These are phyloP conservation scores for Drosophila carrolli DNA, from an alignment of 1,140 invertebrate species.

Conservation along the genomic window DNA sequence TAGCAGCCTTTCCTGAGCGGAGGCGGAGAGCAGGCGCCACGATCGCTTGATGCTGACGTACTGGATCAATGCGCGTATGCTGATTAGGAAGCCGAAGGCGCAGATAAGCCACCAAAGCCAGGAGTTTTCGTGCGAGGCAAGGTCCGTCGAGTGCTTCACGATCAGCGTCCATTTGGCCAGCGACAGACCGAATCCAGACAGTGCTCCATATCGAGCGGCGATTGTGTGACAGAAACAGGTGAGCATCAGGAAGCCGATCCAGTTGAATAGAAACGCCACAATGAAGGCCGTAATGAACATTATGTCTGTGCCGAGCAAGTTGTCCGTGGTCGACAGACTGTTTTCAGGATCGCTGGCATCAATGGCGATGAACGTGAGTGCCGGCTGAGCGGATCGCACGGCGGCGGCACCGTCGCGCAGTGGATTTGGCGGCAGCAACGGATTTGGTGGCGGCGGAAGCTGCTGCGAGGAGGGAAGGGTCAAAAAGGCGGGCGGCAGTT, in stretches of 20 bases:
- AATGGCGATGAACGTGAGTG: constrained; percentile 90
- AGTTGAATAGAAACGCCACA: constrained; percentile 96
- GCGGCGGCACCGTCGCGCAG: constrained; percentile 85
- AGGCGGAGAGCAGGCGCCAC: constrained; percentile 93
- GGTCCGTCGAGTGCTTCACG: constrained; percentile 94
- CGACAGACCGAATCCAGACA: constrained; percentile 96
- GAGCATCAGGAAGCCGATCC: constrained; percentile 96
- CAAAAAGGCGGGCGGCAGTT: constrained; percentile 84
- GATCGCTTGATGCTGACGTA: constrained; percentile 95
- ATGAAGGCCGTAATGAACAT: constrained; percentile 95
- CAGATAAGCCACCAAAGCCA: constrained; percentile 96
- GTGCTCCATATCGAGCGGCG: constrained; percentile 95
- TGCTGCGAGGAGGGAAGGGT: constrained; percentile 67
- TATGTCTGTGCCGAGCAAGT: constrained; percentile 93
- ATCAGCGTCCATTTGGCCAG: constrained; percentile 97
- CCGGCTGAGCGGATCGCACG: constrained; percentile 85
- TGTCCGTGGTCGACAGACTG: constrained; percentile 88
- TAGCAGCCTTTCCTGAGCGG: constrained; percentile 92
- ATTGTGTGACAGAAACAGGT: constrained; percentile 98
- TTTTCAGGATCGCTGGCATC: constrained; percentile 89
- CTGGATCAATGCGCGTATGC: constrained; percentile 93
- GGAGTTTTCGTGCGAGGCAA: constrained; percentile 93
- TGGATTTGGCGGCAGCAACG: constrained; percentile 66
- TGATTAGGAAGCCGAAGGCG: constrained; percentile 95
- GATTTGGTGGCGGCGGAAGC: constrained; percentile 68